Conservation (phyloP, 1,140 invertebrate species). For the Saxidomus purpurata region DNA sequence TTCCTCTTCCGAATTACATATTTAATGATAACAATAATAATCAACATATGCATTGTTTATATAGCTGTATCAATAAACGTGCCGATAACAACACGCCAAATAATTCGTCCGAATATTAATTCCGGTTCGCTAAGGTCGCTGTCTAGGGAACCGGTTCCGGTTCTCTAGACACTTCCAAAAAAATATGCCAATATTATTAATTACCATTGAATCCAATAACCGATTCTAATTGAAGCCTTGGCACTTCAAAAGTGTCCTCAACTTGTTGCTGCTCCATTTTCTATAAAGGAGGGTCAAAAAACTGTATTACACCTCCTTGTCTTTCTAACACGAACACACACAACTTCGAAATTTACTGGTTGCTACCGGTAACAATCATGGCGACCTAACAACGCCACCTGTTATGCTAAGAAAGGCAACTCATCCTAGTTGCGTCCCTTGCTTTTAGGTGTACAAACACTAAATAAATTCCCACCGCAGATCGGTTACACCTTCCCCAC, state of each 20-base stretch:
- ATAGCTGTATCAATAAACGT: too few relatives aligned
- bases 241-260: conserved; percentile 62
- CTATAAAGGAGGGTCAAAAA: background rate
- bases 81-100: too few relatives aligned
- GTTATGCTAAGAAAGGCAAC: background rate
- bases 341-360: conserved; percentile 73
- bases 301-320: conserved; percentile 30
- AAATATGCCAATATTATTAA: too few relatives aligned
- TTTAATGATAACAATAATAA: too few relatives aligned
- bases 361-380: conserved; percentile 81
- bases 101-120: too few relatives aligned
- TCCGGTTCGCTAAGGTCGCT: too few relatives aligned
- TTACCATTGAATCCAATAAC: conserved; percentile 81
- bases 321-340: conserved; percentile 35
- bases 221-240: conserved; percentile 74
- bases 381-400: conserved; percentile 74
- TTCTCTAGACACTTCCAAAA: too few relatives aligned
- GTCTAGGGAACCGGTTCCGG: too few relatives aligned
- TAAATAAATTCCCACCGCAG: too few relatives aligned
- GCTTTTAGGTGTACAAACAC: background rate
- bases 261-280: conserved; percentile 58
- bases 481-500: too few relatives aligned
- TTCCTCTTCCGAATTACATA: too few relatives aligned
- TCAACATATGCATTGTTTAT: too few relatives aligned
- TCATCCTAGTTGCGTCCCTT: background rate